Conservation (phyloP, 2,888 invertebrate genomes). For the Conomelus anceps region DNA sequence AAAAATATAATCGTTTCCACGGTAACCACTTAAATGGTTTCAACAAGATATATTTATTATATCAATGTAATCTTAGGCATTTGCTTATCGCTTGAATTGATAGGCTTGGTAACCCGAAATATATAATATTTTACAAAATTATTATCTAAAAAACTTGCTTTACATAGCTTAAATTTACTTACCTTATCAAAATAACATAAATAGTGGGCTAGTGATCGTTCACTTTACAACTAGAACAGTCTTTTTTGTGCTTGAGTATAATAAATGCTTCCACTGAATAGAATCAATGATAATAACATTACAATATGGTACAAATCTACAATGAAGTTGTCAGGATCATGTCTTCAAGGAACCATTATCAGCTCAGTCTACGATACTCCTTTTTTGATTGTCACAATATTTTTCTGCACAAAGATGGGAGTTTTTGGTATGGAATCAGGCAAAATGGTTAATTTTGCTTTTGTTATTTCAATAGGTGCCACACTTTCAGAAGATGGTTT, state of each 20-base stretch:
- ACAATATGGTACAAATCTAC: background rate
- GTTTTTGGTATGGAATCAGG: constrained; percentile 25
- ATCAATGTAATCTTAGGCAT: no score
- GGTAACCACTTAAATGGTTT: background rate
- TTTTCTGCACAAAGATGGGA: constrained; percentile 25
- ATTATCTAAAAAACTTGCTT: background rate
- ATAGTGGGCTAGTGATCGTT: background rate
- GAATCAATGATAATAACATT: background rate
- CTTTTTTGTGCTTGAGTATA: background rate
- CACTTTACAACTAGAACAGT: background rate
- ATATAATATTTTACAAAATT: background rate
- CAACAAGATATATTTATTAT: background rate
- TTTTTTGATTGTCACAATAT: background rate
- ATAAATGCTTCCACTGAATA: background rate
- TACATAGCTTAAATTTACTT: background rate
- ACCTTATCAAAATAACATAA: background rate
- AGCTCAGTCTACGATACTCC: background rate
- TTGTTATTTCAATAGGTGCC: constrained; percentile 22
- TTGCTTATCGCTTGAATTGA: background rate
- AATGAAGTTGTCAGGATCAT: background rate
- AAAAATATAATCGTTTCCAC: background rate
- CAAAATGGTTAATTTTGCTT: constrained; percentile 20
- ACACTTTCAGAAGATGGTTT: background rate
- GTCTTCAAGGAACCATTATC: background rate
- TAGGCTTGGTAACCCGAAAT: background rate